Evolutionary conservation across 2,113 vertebrate species (phyloP), one percentile per base, ranked within the genome.

Genomic region (Proterorhinus semilunaris): DNA sequence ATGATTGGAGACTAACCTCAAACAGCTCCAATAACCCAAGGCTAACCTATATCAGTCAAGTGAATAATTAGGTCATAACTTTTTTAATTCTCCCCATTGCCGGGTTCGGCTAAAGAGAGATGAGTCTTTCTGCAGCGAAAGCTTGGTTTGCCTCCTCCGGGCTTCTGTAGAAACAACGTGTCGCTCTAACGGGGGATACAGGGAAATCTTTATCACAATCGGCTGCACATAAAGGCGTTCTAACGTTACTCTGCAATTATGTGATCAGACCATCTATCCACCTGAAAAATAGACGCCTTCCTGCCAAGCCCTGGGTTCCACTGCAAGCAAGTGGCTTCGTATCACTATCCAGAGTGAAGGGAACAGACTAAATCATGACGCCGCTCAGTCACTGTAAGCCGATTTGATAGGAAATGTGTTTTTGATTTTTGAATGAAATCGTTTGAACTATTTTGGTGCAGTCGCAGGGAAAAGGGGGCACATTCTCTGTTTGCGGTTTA

Each of bases 321-420:
- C 58, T 68, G 59, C 0, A 12, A 68, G 57, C 63, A 69, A 76
- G 53, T 66, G 77, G 45, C 62, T 54, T 52, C 46, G n/a, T 58
- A 65, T 66, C 17, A 59, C 49, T 66, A 53, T 36, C 61, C 69
- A 73, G 61, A 86, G 86, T 81, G 79, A 83, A 81, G 62, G 54
- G 76, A 85, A 73, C n/a, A 81, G 82, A 27, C 72, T 69, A 62
- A n/a, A 70, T 53, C 62, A 66, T 50, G 74, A 67, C 72, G 79
- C 58, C 75, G 75, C 70, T 69, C 68, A 55, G 8, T 10, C 63
- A 76, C 64, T 75, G 70, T 74, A 15, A 55, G 17, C 7, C 53
- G 1, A 3, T 55, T 10, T 27, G 17, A 10, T 27, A 17, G 9
- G 17, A 21, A 55, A 55, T 13, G 15, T 51, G 17, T 7, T 13